Conservation (phyloP, 30 jellyfish, hydroid and myxozoan species). For the Hydra vulgaris region DNA sequence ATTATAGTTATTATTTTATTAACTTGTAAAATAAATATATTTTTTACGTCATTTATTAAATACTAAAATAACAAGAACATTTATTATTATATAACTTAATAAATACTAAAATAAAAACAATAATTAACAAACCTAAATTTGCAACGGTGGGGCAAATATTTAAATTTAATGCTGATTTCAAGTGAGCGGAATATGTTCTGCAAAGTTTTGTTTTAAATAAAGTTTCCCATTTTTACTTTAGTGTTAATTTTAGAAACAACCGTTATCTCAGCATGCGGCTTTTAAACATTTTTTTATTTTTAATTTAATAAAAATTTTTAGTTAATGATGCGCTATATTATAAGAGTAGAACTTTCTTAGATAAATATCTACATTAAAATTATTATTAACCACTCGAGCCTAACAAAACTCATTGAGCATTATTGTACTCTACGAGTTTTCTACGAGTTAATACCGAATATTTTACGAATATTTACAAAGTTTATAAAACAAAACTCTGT, state of each 20-base stretch:
- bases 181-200: not conserved
- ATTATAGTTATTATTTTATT: no score
- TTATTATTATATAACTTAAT: no score
- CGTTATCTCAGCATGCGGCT: not conserved
- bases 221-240: not conserved
- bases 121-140: no score
- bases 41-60: no score
- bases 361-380: not conserved
- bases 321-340: not conserved
- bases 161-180: not conserved
- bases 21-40: no score
- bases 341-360: not conserved
- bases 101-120: no score
- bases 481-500: not conserved
- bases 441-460: not conserved
- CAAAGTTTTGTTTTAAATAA: not conserved
- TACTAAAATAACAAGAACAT: no score
- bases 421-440: not conserved
- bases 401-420: not conserved
- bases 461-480: not conserved
- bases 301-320: no score
- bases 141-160: not conserved
- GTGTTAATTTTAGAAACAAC: not conserved
- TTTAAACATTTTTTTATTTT: not conserved
- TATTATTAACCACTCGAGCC: not conserved